Evolutionary conservation across 2,888 invertebrate genomes (phyloP), one percentile per base, ranked within the genome.

Genomic region (Graphium colonna): DNA sequence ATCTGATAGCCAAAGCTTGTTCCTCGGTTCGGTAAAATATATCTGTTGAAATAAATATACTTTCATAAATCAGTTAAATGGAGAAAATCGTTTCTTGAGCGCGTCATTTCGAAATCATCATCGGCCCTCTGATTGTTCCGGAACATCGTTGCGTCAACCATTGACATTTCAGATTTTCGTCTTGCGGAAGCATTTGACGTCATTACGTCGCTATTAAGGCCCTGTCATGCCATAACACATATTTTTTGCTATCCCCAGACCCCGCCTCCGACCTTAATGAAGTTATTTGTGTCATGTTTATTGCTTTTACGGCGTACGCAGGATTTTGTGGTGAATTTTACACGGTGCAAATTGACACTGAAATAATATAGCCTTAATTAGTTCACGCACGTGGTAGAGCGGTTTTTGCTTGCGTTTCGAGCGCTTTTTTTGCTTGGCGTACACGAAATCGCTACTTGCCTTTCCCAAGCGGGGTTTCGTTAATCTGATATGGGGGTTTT

Each of bases 241-340:
- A 68, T 81, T 88, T 88, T 87, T 87, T 83, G 81, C 78, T 80
- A 77, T 74, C 69, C 73, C 65, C 75, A 75, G 73, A 75, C 79
- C 68, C 81, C 83, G 81, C 82, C 82, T 73, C 71, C 65, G 62
- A 71, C 71, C 73, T 79, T 89, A 89, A 88, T 89, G 87, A 88
- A 88, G 82, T 78, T 79, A 79, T 89, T 89, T 83, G 68, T 75
- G 87, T 88, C 88, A 86, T 77, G 76, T 87, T 87, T 88, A 87
- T 87, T 82, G 78, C 84, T 78, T 83, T 89, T 82, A 87, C 77
- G 81, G 77, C 77, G 78, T 75, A 79, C 82, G 74, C 75, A 66
- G 79, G 85, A 82, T 85, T 86, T 85, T 77, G 79, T 76, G 71
- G 75, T 71, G 73, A 81, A 88, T 86, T 88, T 21, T 88, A 87